Evolutionary conservation across 2,797 vertebrate genomes (phyloP), one percentile per base, ranked within the genome.

Genomic region (Ambastaia sidthimunki): DNA sequence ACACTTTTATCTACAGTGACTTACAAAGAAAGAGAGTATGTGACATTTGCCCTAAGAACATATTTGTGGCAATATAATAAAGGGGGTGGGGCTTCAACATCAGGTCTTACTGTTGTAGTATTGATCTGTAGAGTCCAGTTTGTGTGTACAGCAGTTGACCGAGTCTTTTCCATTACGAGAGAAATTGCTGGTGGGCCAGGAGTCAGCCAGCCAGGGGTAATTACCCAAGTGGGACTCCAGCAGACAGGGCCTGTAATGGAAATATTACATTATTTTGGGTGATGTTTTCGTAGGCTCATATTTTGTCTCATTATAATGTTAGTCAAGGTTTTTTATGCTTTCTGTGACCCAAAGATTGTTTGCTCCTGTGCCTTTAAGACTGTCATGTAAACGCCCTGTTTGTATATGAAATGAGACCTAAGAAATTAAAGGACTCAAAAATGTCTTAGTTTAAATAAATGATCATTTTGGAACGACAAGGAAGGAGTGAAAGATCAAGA

Each of bases 181-280:
- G 47, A 95, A 90, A 83, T 91, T 94, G 1, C 93, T 92, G 71
- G 88, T 93, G 0, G 88, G 96, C 98, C 98, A 99, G 0, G 95
- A 93, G 74, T 98, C 97, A 0, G 94, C 95, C 82, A 98, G 91
- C 98, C 98, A 99, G 0, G 96, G 97, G 86, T 97, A 97, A 87
- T 91, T 93, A 11, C 94, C 93, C 82, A 95, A 82, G 6, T 94
- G 91, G 0, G 94, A 93, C 11, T 95, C 94, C 78, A 96, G 86
- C 91, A 96, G 91, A 74, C 92, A 92, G 6, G 95, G 93, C 82
- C 93, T 96, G 37, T 19, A 72, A 48, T 59, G 52, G 71, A 74
- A 69, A 57, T 21, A 47, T 18, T 25, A 44, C 44, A 79, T 44
- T 0, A 76, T 25, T 67, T n/a, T 65, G 6, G 60, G 28, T 19